Evolutionary conservation across 2,113 vertebrate species (phyloP), one percentile per base, ranked within the genome.

Genomic region (Urocitellus parryii): DNA sequence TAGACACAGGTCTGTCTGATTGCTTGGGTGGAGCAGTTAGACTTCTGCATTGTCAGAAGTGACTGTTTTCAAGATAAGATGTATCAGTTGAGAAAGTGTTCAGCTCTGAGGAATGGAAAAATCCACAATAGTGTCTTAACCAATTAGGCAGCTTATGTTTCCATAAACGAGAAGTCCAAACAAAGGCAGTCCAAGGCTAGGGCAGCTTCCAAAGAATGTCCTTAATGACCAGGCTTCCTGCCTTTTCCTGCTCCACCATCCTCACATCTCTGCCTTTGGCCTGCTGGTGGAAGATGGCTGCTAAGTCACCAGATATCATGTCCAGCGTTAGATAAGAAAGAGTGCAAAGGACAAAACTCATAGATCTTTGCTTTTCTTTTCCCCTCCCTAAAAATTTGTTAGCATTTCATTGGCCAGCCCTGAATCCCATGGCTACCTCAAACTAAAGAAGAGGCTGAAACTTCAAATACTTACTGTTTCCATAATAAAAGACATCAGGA

Each of bases 131-230:
- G 34, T 79, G 61, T 29, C 18, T 73, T 79, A 29, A 88, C 67
- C 5, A 72, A 42, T 24, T 48, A 13, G 58, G 25, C 2, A 4
- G 48, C 39, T 63, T 76, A 32, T 14, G 5, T 81, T 77, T 83
- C n/a, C 56, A 24, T 16, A 78, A 37, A 61, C 25, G 20, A 32
- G n/a, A 88, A 85, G 34, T n/a, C 4, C 24, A 82, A n/a, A n/a
- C 5, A 24, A 2, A 37, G 16, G 37, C 16, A 27, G 1, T 34
- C 16, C 14, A 14, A 0, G 12, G 8, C 24, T 17, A 13, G 8
- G 14, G 1, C 17, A 24, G 25, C 42, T 34, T 12, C 14, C 70
- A 5, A 74, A 29, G 27, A 76, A 65, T 27, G 32, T 56, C 24
- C 27, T 0, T 8, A 39, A 51, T 20, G 42, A 76, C 58, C 13